Conservation (phyloP, 2,113 vertebrate species). For the Machaerirhynchus nigripectus region DNA sequence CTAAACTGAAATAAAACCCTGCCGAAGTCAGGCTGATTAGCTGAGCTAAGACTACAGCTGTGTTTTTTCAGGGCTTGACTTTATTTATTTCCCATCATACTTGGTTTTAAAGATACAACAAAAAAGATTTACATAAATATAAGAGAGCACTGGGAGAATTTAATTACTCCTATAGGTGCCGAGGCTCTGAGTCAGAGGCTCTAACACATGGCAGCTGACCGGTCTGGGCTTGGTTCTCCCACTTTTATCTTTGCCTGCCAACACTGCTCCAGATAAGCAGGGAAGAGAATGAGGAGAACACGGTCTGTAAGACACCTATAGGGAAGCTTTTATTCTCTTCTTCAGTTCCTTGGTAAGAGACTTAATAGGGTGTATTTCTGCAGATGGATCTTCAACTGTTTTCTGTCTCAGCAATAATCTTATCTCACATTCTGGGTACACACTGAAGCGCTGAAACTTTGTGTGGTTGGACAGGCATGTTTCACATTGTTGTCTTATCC, state of each 20-base stretch:
- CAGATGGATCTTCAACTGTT: not conserved
- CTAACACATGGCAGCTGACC: not conserved
- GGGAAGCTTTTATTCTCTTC: not conserved
- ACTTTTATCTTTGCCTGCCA: constrained; percentile 17
- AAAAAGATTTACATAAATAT: not conserved
- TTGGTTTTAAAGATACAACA: not conserved
- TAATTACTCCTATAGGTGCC: not conserved
- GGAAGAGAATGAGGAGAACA: not conserved
- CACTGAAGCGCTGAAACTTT: not conserved
- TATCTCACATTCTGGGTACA: not conserved
- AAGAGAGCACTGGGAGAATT: not conserved
- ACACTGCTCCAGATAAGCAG: not conserved
- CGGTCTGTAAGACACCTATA: not conserved
- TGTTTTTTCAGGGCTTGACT: not conserved
- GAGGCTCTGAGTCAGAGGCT: not conserved
- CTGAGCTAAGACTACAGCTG: not conserved
- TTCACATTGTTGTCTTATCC: not conserved
- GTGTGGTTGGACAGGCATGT: not conserved
- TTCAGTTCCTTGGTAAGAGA: not conserved
- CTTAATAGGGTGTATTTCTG: not conserved
- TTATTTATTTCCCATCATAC: not conserved
- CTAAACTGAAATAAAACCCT: not conserved
- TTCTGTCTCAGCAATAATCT: not conserved
- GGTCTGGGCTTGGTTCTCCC: not conserved
- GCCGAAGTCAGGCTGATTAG: not conserved